phyloP scores from a whole-genome alignment of 2,113 vertebrate species.

The Equus przewalskii region DNA sequence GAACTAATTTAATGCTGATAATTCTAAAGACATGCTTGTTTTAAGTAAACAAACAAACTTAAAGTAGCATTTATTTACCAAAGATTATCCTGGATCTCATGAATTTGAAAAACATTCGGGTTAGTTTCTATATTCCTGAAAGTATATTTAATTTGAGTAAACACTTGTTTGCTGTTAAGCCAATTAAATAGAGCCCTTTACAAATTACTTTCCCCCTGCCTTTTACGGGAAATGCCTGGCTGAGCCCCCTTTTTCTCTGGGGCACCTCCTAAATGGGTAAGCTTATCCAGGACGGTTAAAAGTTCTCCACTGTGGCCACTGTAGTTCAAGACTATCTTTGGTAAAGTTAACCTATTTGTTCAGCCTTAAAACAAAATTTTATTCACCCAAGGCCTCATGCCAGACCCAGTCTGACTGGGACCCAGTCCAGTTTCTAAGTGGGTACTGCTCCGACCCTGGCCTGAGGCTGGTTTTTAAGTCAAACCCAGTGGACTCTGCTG shows the following conservation, averaged over 20 bases:
- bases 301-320: neutral
- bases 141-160: neutral
- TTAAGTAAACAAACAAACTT: neutral
- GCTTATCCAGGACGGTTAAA: neutral
- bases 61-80: neutral
- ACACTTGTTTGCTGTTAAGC: neutral
- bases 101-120: neutral
- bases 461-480: neutral
- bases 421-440: neutral
- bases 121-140: neutral
- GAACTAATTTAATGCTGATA: neutral
- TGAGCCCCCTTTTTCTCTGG: neutral
- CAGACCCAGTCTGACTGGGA: too few relatives aligned
- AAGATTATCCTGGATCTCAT: neutral
- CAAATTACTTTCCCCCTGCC: neutral
- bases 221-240: neutral
- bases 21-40: neutral
- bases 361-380: neutral
- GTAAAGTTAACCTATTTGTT: neutral
- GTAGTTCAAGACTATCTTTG: neutral
- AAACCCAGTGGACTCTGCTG: too few relatives aligned
- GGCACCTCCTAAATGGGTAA: neutral
- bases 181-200: neutral
- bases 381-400: neutral
- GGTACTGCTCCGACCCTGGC: rapidly evolving